phyloP scores from a whole-genome alignment of 2,888 invertebrate species.

The Blastobasis adustella region DNA sequence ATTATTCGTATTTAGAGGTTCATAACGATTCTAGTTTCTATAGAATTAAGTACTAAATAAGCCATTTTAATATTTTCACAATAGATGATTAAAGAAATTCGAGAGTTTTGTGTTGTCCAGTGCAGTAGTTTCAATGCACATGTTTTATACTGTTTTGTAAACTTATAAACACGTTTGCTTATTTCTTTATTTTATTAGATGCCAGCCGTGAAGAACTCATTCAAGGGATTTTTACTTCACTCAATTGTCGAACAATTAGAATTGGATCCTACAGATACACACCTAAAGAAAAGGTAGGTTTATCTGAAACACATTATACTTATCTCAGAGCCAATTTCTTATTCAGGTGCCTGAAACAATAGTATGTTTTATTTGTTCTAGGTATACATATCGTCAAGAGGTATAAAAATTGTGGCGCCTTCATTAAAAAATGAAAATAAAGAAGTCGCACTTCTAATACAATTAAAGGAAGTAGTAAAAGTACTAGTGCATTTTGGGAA shows the following conservation, averaged over 20 bases:
- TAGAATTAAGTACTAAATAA: too few species aligned
- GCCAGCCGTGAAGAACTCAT: constrained; percentile 69
- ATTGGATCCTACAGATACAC: constrained; percentile 90
- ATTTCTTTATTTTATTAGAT: constrained; percentile 52
- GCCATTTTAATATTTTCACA: too few species aligned
- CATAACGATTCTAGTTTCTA: too few species aligned
- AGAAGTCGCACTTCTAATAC: constrained; percentile 79
- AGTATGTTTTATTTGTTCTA: constrained; percentile 29
- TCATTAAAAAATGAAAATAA: constrained; percentile 69
- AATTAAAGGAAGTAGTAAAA: constrained; percentile 81
- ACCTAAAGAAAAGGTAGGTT: constrained; percentile 79
- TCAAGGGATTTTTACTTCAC: constrained; percentile 68
- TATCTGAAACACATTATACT: background rate
- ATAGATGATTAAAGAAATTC: too few species aligned
- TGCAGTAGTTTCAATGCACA: too few species aligned
- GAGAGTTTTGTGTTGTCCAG: too few species aligned
- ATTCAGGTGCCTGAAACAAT: constrained; percentile 3
- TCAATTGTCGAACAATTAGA: constrained; percentile 85
- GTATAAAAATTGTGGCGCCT: constrained; percentile 77
- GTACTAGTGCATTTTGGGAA: constrained; percentile 86
- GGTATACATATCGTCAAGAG: constrained; percentile 74
- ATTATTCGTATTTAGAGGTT: too few species aligned
- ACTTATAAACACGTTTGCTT: too few species aligned
- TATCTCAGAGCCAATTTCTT: background rate
- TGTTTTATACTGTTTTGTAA: too few species aligned